Evolutionary conservation across 2,888 invertebrate genomes (phyloP).

Genomic region (Andrena bicolor): DNA sequence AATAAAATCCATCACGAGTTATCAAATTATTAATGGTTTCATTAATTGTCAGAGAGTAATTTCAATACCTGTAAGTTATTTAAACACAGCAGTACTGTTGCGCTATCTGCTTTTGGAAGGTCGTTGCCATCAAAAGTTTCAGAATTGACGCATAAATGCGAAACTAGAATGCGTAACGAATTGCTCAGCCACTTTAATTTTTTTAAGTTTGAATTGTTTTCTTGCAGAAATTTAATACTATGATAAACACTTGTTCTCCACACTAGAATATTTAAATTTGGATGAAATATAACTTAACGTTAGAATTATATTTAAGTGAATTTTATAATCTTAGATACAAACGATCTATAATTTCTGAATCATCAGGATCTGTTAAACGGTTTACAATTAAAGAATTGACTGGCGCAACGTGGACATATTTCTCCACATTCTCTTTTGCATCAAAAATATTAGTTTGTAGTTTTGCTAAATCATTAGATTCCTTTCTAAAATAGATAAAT

Average conservation of each 20-base stretch:
- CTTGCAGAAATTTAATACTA: constrained; percentile 24
- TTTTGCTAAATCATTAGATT: constrained; percentile 7
- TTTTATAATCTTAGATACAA: constrained; percentile 18
- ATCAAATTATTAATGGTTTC: not conserved
- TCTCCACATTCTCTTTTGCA: constrained; percentile 31
- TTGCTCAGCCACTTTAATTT: constrained; percentile 15
- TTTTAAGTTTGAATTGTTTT: constrained; percentile 15
- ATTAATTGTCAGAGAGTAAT: not conserved
- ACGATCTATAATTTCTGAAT: constrained; percentile 52
- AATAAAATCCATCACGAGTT: constrained; percentile 16
- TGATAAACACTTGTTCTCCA: constrained; percentile 48
- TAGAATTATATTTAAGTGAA: not conserved
- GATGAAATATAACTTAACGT: not conserved
- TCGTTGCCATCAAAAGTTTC: constrained; percentile 30
- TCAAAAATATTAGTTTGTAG: constrained; percentile 47
- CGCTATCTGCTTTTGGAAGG: constrained; percentile 13
- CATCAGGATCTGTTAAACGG: constrained; percentile 42
- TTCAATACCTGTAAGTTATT: constrained; percentile 33
- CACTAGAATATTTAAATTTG: constrained; percentile 45
- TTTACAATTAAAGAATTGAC: constrained; percentile 13
- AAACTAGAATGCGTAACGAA: constrained; percentile 25
- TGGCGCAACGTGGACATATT: not conserved
- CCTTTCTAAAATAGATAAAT: constrained; percentile 38
- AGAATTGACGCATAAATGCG: not conserved
- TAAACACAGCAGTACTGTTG: not conserved